These are phyloP conservation scores for Psammodynastes pulverulentus DNA, from an alignment of 2,113 vertebrate genomes.

Conservation along the genomic window DNA sequence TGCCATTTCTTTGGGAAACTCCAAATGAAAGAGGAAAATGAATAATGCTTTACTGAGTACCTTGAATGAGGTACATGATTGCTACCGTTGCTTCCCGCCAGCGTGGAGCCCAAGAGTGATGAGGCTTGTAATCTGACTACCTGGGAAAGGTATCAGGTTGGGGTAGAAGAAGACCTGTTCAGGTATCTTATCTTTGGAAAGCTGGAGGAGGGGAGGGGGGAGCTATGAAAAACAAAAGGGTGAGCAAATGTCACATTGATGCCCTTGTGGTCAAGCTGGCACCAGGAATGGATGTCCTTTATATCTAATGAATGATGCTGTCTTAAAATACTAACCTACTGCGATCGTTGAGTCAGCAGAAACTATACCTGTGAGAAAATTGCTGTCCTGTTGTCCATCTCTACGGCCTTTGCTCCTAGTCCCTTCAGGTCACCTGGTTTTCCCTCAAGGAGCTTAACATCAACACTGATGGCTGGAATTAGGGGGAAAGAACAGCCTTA, in stretches of 20 bases:
- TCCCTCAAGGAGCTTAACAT: background rate
- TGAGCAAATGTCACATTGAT: background rate
- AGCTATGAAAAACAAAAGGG: background rate
- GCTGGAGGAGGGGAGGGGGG: background rate
- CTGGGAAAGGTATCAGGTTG: background rate
- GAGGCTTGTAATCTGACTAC: background rate
- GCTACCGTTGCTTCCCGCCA: background rate
- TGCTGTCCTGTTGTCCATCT: background rate
- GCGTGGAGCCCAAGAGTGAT: background rate
- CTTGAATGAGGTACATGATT: background rate
- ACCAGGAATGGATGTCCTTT: background rate
- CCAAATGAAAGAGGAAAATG: background rate
- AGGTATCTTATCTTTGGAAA: background rate
- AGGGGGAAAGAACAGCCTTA: background rate
- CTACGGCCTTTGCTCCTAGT: background rate
- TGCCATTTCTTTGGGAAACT: background rate
- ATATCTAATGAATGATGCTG: background rate
- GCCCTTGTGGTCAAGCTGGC: background rate
- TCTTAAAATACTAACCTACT: background rate
- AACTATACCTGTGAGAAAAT: background rate
- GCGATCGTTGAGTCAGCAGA: background rate
- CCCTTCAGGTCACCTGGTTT: background rate
- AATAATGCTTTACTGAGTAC: background rate
- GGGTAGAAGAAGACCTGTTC: background rate
- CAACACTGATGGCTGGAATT: background rate